Base-by-base conservation (phyloP, 2,797 vertebrate species). In the Gymnodraco acuticeps region DNA sequence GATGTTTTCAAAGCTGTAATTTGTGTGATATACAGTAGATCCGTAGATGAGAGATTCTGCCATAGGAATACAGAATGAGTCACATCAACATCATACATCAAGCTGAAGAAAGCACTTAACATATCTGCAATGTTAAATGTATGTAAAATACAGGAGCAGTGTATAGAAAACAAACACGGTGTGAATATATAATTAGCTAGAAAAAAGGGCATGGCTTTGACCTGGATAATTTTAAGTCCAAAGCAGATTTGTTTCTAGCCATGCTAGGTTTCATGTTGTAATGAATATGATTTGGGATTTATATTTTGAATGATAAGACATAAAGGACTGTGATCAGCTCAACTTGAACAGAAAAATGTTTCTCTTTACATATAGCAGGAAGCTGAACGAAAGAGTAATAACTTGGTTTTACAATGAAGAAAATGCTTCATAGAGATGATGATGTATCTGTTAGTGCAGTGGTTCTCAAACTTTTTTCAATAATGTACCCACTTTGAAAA, bases 1-100 rank as follows among this genome's bases (percentile, higher is more conserved):
- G 77, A 82, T 64, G 60, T 70, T 87, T 87, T 87, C 53, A 83
- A 87, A 90, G 55, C 54, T 3, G 3, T 77, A 38, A 81, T 86
- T 71, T 85, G 61, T 59, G 54, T 69, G 73, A 82, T 73, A 53
- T 31, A 23, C 42, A 15, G 58, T 60, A 82, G 66, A 77, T 80
- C 73, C 45, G 19, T 14, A 48, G 77, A 70, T 82, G 77, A 70
- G 63, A 78, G 66, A 56, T 64, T 64, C 23, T 69, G 38, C 58
- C 70, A 61, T 42, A 55, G 33, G 48, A 80, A 68, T 73, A 75
- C 42, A 41, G 38, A 79, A 64, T 74, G 76, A 82, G 69, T 85
- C 55, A 76, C 48, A 23, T 55, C 20, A 64, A 16, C 55, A 78
- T 77, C 66, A 51, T 63, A 51, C 45, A 70, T 82, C 63, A 74